Evolutionary conservation across 2,113 vertebrate species (phyloP), one percentile per base, ranked within the genome.

Genomic region (Hyla sarda): DNA sequence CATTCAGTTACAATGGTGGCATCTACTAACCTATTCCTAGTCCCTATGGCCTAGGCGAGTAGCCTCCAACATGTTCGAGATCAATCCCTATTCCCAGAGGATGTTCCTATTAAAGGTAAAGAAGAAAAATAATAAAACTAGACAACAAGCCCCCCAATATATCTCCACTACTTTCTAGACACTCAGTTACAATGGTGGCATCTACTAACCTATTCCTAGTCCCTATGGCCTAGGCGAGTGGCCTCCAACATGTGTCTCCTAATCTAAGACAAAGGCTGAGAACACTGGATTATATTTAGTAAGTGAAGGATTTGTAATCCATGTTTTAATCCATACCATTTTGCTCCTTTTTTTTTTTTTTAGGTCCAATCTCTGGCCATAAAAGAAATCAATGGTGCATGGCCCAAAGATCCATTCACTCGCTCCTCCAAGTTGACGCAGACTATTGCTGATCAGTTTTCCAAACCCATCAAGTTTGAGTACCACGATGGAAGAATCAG

Each of bases 381-480:
- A 0, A 92, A 91, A 71, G 92, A 96, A 77, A 94, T 91, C 88
- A 95, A 92, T 85, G 94, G 93, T 28, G 82, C 93, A 87, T 94
- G 94, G 92, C 93, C 94, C 30, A 92, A 34, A 73, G 93, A 93
- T 13, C 14, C 82, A 0, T 96, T 95, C 71, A 80, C 32, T 65
- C 88, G 88, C 0, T 91, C 93, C 69, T 83, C 90, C 28, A 95
- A 93, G 87, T 92, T 95, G 82, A 94, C 90, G 19, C 87, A 92
- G 84, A 54, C 52, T 0, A 7, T 96, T 79, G 88, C 89, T 45
- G 90, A 88, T 0, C 90, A 93, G 90, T 25, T 95, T 14, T 48
- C 30, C 16, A 90, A 82, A 47, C 92, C 93, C 74, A 92, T 95
- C 88, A 94, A 92, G 88, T 96, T 95, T 92, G 93, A 95, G 86